These are phyloP conservation scores for Eulacestoma nigropectus DNA, from an alignment of 2,113 vertebrate genomes.

Conservation along the genomic window DNA sequence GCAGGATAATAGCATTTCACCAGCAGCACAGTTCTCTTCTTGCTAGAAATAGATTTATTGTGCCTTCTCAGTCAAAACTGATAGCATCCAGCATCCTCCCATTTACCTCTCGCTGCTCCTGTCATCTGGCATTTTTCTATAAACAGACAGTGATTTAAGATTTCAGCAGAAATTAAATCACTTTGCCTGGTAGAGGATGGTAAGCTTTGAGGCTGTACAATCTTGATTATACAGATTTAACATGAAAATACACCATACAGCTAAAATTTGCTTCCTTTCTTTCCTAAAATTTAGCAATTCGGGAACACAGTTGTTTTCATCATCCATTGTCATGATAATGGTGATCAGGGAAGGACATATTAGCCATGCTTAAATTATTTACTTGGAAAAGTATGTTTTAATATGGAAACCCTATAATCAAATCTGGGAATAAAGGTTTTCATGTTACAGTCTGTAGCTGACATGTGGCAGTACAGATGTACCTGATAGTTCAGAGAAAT, in stretches of 20 bases:
- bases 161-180: background rate
- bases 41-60: background rate
- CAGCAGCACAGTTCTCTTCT: background rate
- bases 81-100: background rate
- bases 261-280: background rate
- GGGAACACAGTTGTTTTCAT: background rate
- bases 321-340: background rate
- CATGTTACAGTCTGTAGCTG: background rate
- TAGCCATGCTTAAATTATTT: background rate
- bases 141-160: conserved; percentile 5
- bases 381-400: background rate
- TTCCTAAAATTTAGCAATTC: background rate
- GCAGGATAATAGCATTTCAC: conserved; percentile 24
- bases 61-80: background rate
- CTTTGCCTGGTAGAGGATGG: background rate
- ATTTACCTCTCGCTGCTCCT: background rate
- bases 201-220: background rate
- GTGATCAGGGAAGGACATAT: background rate
- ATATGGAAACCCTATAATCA: background rate
- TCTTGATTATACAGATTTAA: background rate
- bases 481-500: background rate
- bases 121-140: conserved; percentile 8
- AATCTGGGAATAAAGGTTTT: background rate
- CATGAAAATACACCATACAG: background rate
- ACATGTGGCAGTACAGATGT: background rate